Evolutionary conservation across 2,888 invertebrate genomes (phyloP).

Genomic region (Caradrina kadenii): DNA sequence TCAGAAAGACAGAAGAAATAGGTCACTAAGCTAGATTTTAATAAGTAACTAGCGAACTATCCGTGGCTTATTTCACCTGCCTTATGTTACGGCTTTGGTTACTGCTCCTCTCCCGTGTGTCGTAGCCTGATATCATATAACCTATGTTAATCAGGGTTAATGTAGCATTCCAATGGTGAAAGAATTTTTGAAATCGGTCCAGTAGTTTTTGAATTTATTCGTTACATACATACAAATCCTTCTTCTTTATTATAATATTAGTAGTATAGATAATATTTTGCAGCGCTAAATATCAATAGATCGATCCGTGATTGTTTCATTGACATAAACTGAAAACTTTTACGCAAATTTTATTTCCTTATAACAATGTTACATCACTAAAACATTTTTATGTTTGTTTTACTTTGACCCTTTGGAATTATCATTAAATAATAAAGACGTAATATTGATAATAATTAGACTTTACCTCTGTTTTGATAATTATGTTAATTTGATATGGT

Average conservation of each 20-base stretch:
- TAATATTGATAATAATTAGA: conserved; percentile 12
- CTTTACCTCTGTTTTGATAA: conserved; percentile 21
- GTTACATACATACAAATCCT: too few relatives aligned
- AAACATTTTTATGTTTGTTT: not conserved
- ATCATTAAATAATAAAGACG: not conserved
- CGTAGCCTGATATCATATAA: too few relatives aligned
- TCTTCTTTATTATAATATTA: too few relatives aligned
- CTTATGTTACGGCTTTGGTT: too few relatives aligned
- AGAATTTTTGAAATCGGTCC: too few relatives aligned
- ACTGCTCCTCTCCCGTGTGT: too few relatives aligned
- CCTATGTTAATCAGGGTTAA: too few relatives aligned
- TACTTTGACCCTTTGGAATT: not conserved
- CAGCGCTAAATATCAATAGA: conserved; percentile 2
- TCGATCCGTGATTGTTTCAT: not conserved
- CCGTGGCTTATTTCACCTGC: too few relatives aligned
- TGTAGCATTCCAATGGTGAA: too few relatives aligned
- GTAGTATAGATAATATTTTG: not conserved
- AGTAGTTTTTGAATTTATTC: too few relatives aligned
- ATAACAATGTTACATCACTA: not conserved
- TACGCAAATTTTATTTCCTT: not conserved
- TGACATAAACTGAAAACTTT: conserved; percentile 1
- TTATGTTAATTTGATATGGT: conserved; percentile 47
- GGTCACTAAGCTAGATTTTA: not conserved
- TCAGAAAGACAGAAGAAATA: not conserved
- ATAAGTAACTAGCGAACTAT: too few relatives aligned